phyloP scores from a whole-genome alignment of 2,797 vertebrate species.

The Urosaurus nigricauda region DNA sequence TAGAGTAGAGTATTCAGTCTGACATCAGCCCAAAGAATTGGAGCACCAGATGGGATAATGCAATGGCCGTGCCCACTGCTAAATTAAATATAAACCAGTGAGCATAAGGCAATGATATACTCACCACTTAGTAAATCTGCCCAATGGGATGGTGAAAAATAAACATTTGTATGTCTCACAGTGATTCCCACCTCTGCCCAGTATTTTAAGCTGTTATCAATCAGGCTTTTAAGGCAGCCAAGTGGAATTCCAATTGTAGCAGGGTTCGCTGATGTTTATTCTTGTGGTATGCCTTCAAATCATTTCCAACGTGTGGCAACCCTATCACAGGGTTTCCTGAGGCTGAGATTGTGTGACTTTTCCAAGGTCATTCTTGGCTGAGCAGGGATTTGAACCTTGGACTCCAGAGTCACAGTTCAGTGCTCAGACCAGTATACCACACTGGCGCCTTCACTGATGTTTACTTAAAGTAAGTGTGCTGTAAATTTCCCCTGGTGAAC shows the following conservation, averaged over 20 bases:
- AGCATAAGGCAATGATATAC: slow-evolving; percentile 70
- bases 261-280: background rate
- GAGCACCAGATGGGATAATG: slow-evolving; percentile 72
- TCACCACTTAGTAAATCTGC: slow-evolving; percentile 70
- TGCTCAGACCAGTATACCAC: no score
- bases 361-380: no score
- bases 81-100: slow-evolving; percentile 73
- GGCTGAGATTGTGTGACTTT: no score
- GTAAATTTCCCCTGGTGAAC: no score
- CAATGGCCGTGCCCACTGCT: slow-evolving; percentile 68
- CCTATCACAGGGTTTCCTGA: no score
- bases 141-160: slow-evolving; percentile 60
- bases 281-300: no score
- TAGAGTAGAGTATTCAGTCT: slow-evolving; percentile 24
- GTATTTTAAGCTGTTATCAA: background rate
- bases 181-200: slow-evolving; percentile 54
- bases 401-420: no score
- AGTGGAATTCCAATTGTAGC: background rate
- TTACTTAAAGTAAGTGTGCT: background rate
- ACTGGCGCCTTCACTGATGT: background rate
- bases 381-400: no score
- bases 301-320: no score
- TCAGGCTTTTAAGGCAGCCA: background rate
- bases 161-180: slow-evolving; percentile 57
- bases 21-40: slow-evolving; percentile 53